Percentiles rank a stretch among this genome's conserved stretches.
Conservation (phyloP, 2,888 invertebrate species). For the Drosophila seclusa region DNA sequence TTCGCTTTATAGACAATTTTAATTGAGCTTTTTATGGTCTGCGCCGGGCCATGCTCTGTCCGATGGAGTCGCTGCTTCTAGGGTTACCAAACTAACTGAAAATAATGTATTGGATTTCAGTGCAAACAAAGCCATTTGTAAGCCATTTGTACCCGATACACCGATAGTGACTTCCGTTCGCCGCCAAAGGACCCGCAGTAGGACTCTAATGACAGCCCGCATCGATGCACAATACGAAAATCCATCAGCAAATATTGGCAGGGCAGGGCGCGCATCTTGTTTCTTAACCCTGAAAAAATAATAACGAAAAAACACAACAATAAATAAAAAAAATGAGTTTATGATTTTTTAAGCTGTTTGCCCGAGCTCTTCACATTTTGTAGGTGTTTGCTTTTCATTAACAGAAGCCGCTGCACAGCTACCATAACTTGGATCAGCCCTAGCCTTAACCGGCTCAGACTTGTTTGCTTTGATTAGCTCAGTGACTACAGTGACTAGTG, state of each 20-base stretch:
- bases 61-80: not conserved
- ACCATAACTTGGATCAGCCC: constrained; percentile 13
- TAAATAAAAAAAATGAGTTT: constrained; percentile 53
- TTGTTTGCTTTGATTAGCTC: constrained; percentile 71
- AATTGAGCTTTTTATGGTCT: constrained; percentile 84
- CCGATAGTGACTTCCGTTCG: constrained; percentile 53
- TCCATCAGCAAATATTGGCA: constrained; percentile 68
- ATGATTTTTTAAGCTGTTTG: constrained; percentile 80
- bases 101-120: constrained; percentile 63
- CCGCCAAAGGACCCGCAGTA: constrained; percentile 40
- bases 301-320: not conserved
- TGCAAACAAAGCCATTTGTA: constrained; percentile 68
- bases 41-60: constrained; percentile 9
- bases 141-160: constrained; percentile 69
- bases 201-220: constrained; percentile 44
- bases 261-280: constrained; percentile 39
- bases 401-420: constrained; percentile 60
- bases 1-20: constrained; percentile 82
- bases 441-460: constrained; percentile 4
- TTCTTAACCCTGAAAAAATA: constrained; percentile 16
- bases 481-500: constrained; percentile 63
- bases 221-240: constrained; percentile 52
- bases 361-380: constrained; percentile 68
- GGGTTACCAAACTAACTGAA: constrained; percentile 17
- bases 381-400: constrained; percentile 73